Percentiles rank a stretch among this genome's conserved stretches.
phyloP scores from a whole-genome alignment of 1,140 invertebrate genomes.

The Drosophila kurseongensis region DNA sequence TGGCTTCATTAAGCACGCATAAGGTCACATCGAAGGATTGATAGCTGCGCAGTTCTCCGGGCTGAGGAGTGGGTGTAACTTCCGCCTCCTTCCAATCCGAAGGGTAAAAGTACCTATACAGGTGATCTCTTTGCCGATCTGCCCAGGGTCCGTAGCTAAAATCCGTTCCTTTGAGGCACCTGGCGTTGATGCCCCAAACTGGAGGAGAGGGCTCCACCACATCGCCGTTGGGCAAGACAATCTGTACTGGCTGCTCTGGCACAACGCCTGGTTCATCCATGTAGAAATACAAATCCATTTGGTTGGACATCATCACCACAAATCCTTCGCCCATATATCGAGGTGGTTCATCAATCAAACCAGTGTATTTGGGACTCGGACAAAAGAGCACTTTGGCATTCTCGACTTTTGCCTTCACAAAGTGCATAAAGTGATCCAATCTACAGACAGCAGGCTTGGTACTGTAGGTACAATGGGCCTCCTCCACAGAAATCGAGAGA shows the following conservation, averaged over 20 bases:
- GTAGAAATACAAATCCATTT: conserved; percentile 97
- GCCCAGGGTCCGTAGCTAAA: conserved; percentile 99
- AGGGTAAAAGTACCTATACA: conserved; percentile 99
- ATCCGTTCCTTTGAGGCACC: conserved; percentile 98
- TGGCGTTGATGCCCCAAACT: conserved; percentile 97
- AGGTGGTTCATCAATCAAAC: conserved; percentile 97
- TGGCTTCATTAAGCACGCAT: conserved; percentile 95
- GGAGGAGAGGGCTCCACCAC: conserved; percentile 95
- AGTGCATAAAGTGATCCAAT: conserved; percentile 98
- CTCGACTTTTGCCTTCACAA: conserved; percentile 96
- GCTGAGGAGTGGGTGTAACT: conserved; percentile 91
- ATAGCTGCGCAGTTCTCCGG: conserved; percentile 94
- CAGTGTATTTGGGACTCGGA: conserved; percentile 96
- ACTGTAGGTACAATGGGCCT: conserved; percentile 97
- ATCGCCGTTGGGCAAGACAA: conserved; percentile 96
- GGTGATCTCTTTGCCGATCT: conserved; percentile 96
- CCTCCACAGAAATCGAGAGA: conserved; percentile 96
- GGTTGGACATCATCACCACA: conserved; percentile 97
- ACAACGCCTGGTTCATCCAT: conserved; percentile 97
- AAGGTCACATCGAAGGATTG: conserved; percentile 97
- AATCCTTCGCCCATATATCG: conserved; percentile 97
- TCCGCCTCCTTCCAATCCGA: conserved; percentile 92
- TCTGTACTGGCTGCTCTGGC: conserved; percentile 94
- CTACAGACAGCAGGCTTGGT: conserved; percentile 97
- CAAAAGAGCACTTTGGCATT: conserved; percentile 97